These are phyloP conservation scores for Dicroscelio sp. DNA, from an alignment of 2,888 invertebrate genomes.

Conservation along the genomic window DNA sequence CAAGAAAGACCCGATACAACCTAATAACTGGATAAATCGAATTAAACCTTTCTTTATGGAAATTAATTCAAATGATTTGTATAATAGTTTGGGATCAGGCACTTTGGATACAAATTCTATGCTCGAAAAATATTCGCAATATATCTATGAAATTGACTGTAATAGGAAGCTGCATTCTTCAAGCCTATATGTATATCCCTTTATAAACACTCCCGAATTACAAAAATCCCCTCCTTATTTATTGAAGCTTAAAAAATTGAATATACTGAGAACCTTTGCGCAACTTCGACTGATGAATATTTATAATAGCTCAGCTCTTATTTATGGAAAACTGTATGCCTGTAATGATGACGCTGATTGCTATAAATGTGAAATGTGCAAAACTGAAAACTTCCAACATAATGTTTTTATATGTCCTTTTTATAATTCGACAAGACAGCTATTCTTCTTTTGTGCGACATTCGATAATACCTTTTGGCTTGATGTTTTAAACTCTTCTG, in stretches of 20 bases:
- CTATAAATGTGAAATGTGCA: neutral
- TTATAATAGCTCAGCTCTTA: neutral
- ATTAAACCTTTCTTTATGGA: neutral
- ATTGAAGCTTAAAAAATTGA: neutral
- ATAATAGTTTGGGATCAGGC: neutral
- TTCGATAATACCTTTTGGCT: neutral
- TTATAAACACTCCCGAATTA: neutral
- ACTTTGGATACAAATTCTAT: neutral
- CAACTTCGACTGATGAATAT: neutral
- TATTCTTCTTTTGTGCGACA: neutral
- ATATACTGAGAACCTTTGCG: neutral
- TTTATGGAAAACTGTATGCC: neutral
- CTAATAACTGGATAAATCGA: neutral
- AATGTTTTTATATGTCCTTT: neutral
- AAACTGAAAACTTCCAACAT: neutral
- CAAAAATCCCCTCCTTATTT: neutral
- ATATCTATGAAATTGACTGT: neutral
- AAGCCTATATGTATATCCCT: neutral
- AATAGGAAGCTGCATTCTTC: neutral
- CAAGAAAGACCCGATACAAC: neutral
- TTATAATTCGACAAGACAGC: neutral
- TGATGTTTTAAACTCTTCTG: neutral
- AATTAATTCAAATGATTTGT: neutral
- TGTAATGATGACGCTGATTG: neutral
- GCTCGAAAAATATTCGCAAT: neutral